Base-by-base conservation (phyloP, 2,113 vertebrate species). In the Ceyx melanurus region DNA sequence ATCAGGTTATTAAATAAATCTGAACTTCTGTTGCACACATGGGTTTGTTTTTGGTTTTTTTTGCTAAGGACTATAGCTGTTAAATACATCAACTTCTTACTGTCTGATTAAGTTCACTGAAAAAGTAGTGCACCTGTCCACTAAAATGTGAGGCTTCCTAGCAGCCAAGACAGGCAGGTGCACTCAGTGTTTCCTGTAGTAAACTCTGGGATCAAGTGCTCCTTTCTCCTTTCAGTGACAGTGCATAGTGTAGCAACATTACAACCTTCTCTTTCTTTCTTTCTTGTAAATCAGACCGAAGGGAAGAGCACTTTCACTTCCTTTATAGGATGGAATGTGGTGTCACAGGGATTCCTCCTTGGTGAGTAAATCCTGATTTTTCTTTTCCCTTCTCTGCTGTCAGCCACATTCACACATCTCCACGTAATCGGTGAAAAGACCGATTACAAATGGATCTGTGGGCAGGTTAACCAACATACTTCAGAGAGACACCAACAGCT, bases 231-330 rank as follows among this genome's bases (percentile, higher is more conserved):
- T 94, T 73, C 96, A 92, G 46, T 86, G 82, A 29, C 73, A 95
- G 83, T 57, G 60, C 91, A 35, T 86, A 97, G 97, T 43, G 95
- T 97, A 97, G 98, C 97, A 88, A 97, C 97, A 79, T 98, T 92
- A 96, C 97, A 97, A 96, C 81, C 95, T 97, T 98, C 96, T 98
- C 94, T 97, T 96, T 98, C 87, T 97, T 94, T 98, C 97, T 97
- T 94, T 97, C 97, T 97, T 92, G 92, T 97, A 96, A 98, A 98
- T 98, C 97, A 98, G 98, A 97, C 96, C 61, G 90, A 96, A 97
- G 97, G 98, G 96, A 97, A 97, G 96, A 98, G 97, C 97, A 97
- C 97, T 97, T 97, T 97, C 97, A 97, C 95, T 97, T 98, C 97
- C 97, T 97, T 98, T 98, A 96, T 97, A 98, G 98, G 94, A 96